Conservation (phyloP, 1,140 invertebrate species). For the Dinoponera quadriceps region DNA sequence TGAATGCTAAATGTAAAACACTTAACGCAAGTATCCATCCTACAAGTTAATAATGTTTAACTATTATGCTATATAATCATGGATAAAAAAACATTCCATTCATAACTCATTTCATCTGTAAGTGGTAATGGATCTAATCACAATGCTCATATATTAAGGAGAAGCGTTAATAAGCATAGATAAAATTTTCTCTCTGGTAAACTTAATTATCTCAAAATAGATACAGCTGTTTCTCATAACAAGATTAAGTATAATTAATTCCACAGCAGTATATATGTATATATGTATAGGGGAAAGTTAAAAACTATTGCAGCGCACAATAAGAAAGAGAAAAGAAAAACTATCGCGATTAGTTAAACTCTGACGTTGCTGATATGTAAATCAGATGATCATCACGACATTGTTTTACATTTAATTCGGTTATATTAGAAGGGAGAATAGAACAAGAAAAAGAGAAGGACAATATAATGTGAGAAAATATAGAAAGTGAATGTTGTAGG, state of each 20-base stretch:
- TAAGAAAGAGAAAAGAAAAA: neutral
- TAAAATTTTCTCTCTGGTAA: neutral
- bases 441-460: neutral
- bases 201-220: neutral
- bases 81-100: neutral
- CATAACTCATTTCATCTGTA: neutral
- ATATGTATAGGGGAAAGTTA: no score
- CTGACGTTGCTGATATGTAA: neutral
- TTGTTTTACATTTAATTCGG: slow-evolving; percentile 38
- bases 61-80: neutral
- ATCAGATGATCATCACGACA: neutral
- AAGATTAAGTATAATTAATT: neutral
- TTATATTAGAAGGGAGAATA: no score
- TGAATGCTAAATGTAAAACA: slow-evolving; percentile 41
- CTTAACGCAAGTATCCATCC: slow-evolving; percentile 49
- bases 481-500: slow-evolving; percentile 8
- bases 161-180: neutral
- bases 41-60: slow-evolving; percentile 16
- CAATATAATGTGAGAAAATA: slow-evolving; percentile 27
- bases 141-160: neutral
- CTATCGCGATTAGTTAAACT: neutral
- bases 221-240: neutral
- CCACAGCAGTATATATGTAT: neutral
- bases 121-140: slow-evolving; percentile 33
- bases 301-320: neutral